Evolutionary conservation across 2,888 invertebrate genomes (phyloP), one percentile per base, ranked within the genome.

Genomic region (Octodonta nipae): DNA sequence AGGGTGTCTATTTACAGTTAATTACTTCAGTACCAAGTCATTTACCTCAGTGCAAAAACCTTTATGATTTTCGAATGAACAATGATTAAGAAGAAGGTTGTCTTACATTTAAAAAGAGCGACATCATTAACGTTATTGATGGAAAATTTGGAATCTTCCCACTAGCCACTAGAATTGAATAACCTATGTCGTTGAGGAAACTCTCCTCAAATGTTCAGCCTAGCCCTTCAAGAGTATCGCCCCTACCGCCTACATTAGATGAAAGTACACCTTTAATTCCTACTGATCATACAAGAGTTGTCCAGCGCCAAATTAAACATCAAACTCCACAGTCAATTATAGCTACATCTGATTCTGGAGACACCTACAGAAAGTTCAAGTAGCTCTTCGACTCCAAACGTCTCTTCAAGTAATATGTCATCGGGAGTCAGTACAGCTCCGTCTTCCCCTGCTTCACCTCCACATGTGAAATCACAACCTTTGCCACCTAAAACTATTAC

Each of bases 21-120:
- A 69, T 84, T 45, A 75, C 82, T 7, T 82, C 86, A 1, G 62
- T 88, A 30, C 83, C 86, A 8, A 74, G 78, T 10, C 75, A 79
- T 45, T 71, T 80, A 46, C 85, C 87, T 17, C 79, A 87, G 51
- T 89, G 89, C 56, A 83, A 86, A 65, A 87, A 88, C 31, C 63
- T 87, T 22, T 88, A 86, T 54, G 87, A 89, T 64, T 89, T 89
- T 55, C 73, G 81, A 47, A 87, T 87, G 82, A 79, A 80, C 1
- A 83, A 84, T 41, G 84, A 84, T 26, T 86, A 88, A 46, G 88
- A 88, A 52, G 89, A 91, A 60, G 89, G 91, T 6, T 92, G 91
- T 59, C 66, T 92, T 22, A 78, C 81, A 7, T 92, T 92, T 54
- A 82, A 79, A 52, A 89, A 91, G 71, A 88, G 84, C 30, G 84